Base-by-base conservation (phyloP, 2,113 vertebrate species). In the Dendropsophus ebraccatus region DNA sequence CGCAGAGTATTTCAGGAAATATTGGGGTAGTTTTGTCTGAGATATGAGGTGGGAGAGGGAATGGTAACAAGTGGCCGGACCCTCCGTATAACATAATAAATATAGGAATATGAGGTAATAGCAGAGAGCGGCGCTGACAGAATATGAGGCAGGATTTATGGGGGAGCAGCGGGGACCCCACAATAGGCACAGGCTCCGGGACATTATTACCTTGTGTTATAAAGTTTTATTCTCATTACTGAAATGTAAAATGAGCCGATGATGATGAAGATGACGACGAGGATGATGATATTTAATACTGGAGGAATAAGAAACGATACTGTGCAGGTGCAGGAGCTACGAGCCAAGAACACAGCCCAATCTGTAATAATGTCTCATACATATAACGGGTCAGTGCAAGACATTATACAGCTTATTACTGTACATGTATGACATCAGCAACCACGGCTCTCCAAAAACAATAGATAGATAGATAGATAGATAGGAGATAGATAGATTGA, bases 261-360 rank as follows among this genome's bases (percentile, higher is more conserved):
- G 10, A 47, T 47, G 45, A 47, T 47, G 45, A 47, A 47, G 45
- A 30, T 11, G 8, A 8, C 41, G 47, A 19, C 49, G 14, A 25
- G 72, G 41, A 32, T 56, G n/a, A 50, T 69, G 54, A 54, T 69
- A 50, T 79, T 85, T 85, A 78, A 85, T 85, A 67, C 67, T 17
- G 47, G 32, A 75, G 52, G 70, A 83, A 83, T 72, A 76, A 52
- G 12, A n/a, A 82, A 62, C n/a, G 14, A 32, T 76, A 52, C 1
- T 47, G 21, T 69, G 83, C 83, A 85, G 60, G 83, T 85, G 83
- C 74, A 8, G 23, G 4, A 25, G 30, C 30, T 7, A 7, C 23
- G 25, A 69, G 83, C 83, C 83, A 85, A 85, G 4, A 47, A 54
- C 23, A 54, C 9, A 21, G 74, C 56, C 83, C 65, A 74, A 16